These are phyloP conservation scores for Mesorhabditis belari DNA, from an alignment of 2,888 invertebrate genomes.

Conservation along the genomic window DNA sequence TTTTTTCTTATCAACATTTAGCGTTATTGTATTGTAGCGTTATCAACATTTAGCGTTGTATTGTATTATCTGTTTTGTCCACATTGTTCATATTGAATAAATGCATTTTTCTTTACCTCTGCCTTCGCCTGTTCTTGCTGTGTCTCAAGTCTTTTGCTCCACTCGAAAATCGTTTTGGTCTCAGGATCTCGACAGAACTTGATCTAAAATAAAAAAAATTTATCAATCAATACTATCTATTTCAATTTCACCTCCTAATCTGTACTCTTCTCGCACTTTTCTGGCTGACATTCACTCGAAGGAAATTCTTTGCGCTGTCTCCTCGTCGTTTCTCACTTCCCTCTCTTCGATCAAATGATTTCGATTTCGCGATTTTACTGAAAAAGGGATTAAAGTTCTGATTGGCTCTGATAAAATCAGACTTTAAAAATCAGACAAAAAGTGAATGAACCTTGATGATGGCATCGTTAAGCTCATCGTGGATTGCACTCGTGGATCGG, in stretches of 20 bases:
- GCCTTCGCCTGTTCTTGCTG: slow-evolving; percentile 39
- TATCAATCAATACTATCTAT: not conserved
- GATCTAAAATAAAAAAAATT: slow-evolving; percentile 6
- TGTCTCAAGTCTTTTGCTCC: slow-evolving; percentile 47
- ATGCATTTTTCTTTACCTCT: slow-evolving; percentile 37
- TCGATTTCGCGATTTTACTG: slow-evolving; percentile 44
- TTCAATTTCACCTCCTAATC: slow-evolving; percentile 34
- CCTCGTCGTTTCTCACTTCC: slow-evolving; percentile 23
- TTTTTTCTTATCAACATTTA: too few relatives aligned
- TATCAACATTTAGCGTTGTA: too few relatives aligned
- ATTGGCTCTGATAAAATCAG: too few relatives aligned
- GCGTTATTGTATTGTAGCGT: too few relatives aligned
- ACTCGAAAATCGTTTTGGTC: slow-evolving; percentile 46
- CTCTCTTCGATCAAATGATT: slow-evolving; percentile 44
- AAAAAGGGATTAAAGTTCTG: not conserved
- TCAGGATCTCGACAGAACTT: slow-evolving; percentile 49
- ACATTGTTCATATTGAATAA: too few relatives aligned
- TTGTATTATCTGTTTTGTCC: too few relatives aligned
- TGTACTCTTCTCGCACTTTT: slow-evolving; percentile 45
- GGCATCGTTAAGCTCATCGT: slow-evolving; percentile 5
- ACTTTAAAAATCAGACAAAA: too few relatives aligned
- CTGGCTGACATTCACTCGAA: slow-evolving; percentile 45
- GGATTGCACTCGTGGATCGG: slow-evolving; percentile 40
- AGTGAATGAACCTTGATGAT: not conserved
- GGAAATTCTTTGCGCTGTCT: slow-evolving; percentile 34